Percentiles rank a stretch among this genome's conserved stretches.
These are phyloP conservation scores for Limnothrissa miodon DNA, from an alignment of 2,113 vertebrate genomes.

Conservation along the genomic window DNA sequence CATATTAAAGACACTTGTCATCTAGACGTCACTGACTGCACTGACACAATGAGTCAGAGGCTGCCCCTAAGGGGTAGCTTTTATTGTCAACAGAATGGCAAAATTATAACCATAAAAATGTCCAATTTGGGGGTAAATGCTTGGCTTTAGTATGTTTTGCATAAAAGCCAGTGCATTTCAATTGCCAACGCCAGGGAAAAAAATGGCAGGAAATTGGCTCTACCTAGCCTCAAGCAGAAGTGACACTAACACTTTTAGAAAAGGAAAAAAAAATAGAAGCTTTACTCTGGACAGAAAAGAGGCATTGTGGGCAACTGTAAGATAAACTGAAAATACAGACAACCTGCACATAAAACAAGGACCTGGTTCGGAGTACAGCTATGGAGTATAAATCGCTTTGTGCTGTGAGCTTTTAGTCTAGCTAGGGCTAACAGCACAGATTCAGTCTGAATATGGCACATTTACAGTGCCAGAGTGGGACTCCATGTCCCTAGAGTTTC, in stretches of 20 bases:
- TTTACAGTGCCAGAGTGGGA: no score
- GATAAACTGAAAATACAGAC: background rate
- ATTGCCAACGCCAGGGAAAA: conserved; percentile 70
- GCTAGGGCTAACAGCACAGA: no score
- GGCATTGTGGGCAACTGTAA: conserved; percentile 34
- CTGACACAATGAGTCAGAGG: conserved; percentile 72
- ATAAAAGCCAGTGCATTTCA: conserved; percentile 93
- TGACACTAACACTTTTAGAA: conserved; percentile 63
- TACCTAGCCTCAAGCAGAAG: conserved; percentile 59
- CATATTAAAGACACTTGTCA: conserved; percentile 84
- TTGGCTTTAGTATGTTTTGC: conserved; percentile 89
- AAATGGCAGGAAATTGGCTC: conserved; percentile 88
- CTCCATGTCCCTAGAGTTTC: no score
- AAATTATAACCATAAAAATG: conserved; percentile 94
- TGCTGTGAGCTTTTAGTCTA: background rate
- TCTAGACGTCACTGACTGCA: conserved; percentile 75
- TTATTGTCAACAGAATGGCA: conserved; percentile 82
- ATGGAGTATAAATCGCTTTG: background rate
- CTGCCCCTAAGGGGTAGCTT: conserved; percentile 76
- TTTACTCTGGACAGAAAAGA: conserved; percentile 47
- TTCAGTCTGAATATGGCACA: no score
- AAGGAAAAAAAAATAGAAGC: conserved; percentile 54
- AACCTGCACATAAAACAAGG: background rate
- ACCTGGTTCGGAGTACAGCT: background rate
- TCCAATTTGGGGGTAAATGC: conserved; percentile 87